Conservation (phyloP, 2,113 vertebrate species). For the Cinclus cinclus region DNA sequence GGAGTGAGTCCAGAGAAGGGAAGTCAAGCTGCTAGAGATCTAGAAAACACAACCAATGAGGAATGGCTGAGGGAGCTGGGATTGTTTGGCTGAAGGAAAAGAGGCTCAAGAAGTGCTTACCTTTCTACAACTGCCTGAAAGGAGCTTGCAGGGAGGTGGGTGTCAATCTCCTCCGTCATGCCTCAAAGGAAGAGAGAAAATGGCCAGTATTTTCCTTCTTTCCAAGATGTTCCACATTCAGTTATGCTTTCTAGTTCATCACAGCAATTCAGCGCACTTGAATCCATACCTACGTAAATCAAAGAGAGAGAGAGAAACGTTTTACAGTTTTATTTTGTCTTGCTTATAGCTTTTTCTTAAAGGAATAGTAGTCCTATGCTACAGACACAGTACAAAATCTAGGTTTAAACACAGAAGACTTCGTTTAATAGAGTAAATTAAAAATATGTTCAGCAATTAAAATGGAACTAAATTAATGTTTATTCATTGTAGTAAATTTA, state of each 20-base stretch:
- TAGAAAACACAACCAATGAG: neutral
- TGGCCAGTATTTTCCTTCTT: neutral
- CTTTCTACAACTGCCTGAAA: neutral
- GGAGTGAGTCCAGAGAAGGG: neutral
- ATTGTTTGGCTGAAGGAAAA: neutral
- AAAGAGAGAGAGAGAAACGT: neutral
- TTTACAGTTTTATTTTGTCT: neutral
- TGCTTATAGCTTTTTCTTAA: neutral
- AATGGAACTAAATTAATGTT: neutral
- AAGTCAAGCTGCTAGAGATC: too few species aligned
- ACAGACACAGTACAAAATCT: neutral
- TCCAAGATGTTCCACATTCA: neutral
- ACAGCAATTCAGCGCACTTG: neutral
- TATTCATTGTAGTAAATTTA: neutral
- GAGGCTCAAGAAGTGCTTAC: rapidly evolving
- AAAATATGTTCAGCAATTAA: neutral
- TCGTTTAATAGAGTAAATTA: neutral
- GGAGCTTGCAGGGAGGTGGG: neutral
- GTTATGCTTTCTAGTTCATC: neutral
- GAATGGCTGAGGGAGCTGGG: neutral
- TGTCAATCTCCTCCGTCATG: neutral
- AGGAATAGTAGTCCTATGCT: neutral
- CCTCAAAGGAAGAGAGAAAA: neutral
- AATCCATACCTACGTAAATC: neutral
- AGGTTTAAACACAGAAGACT: neutral